Evolutionary conservation across 2,797 vertebrate species (phyloP), one percentile per base, ranked within the genome.

Genomic region (Neostethus bicornis): DNA sequence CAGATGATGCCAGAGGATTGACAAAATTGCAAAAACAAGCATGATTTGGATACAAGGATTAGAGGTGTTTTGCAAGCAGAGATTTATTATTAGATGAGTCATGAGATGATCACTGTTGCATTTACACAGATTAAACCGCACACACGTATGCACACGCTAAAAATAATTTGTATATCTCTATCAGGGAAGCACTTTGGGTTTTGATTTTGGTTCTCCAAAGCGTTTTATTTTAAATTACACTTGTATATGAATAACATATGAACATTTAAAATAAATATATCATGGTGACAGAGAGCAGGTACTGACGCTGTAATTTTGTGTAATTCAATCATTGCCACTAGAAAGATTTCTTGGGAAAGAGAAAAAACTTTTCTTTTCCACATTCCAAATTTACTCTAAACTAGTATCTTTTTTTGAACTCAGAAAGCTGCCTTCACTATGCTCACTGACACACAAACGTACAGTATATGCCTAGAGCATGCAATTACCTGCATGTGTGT

Each of bases 401-500:
- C 57, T 34, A n/a, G 11, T 43, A 39, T 77, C 34, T 73, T 50
- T 14, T 20, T 24, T 31, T 62, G 51, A 68, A 60, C 9, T 20
- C 41, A 61, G 34, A 37, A 66, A 69, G 55, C 34, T 54, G 26
- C 56, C 53, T 45, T 17, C 32, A 19, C 54, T 19, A 53, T 45
- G 67, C 48, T 43, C 28, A 35, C 21, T 49, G 13, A 24, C 42
- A 60, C 17, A 69, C 26, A 71, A 41, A 69, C 25, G 64, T 39
- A 56, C 50, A 38, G 35, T 39, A 57, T 60, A 53, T 56, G 80
- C 89, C 85, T 65, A 25, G 26, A 81, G 85, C 83, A 46, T 77
- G 80, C 84, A 88, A 86, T 88, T 87, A 90, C 83, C 87, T 85
- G 78, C 63, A 68, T 62, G 68, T 70, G 51, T 77, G 66, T 75